These are phyloP conservation scores for Eupeodes luniger DNA, from an alignment of 2,888 invertebrate species.

Conservation along the genomic window DNA sequence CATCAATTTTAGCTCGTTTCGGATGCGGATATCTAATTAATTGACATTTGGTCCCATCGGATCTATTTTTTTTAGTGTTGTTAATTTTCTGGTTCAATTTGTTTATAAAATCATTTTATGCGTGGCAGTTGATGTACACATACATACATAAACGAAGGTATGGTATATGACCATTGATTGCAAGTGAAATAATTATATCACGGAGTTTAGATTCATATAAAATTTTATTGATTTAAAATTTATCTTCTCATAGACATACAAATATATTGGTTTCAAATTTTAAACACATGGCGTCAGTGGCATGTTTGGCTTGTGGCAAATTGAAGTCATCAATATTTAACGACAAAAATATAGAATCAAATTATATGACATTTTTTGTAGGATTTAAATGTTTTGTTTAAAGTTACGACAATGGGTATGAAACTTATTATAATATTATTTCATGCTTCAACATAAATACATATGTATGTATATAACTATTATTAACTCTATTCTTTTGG, in stretches of 20 bases:
- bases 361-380: too few species aligned
- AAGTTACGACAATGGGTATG: too few species aligned
- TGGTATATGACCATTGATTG: slow-evolving; percentile 18
- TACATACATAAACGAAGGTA: not conserved
- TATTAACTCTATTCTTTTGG: too few species aligned
- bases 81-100: slow-evolving; percentile 21
- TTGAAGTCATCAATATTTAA: not conserved
- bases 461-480: too few species aligned
- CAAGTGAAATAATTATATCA: slow-evolving; percentile 9
- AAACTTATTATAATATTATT: too few species aligned
- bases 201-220: not conserved
- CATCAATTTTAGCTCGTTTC: slow-evolving; percentile 38
- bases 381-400: too few species aligned
- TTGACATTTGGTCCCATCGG: slow-evolving; percentile 13
- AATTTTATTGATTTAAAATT: slow-evolving; percentile 2
- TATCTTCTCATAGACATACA: not conserved
- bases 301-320: slow-evolving; percentile 2
- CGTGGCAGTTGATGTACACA: slow-evolving; percentile 12
- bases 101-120: slow-evolving; percentile 22
- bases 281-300: not conserved
- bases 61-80: not conserved
- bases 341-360: too few species aligned
- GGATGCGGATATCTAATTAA: slow-evolving; percentile 48
- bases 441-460: too few species aligned
- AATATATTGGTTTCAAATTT: not conserved